Percentiles rank a stretch among this genome's conserved stretches.
phyloP scores from a whole-genome alignment of 2,797 vertebrate species.

The Eurystomus glaucurus region DNA sequence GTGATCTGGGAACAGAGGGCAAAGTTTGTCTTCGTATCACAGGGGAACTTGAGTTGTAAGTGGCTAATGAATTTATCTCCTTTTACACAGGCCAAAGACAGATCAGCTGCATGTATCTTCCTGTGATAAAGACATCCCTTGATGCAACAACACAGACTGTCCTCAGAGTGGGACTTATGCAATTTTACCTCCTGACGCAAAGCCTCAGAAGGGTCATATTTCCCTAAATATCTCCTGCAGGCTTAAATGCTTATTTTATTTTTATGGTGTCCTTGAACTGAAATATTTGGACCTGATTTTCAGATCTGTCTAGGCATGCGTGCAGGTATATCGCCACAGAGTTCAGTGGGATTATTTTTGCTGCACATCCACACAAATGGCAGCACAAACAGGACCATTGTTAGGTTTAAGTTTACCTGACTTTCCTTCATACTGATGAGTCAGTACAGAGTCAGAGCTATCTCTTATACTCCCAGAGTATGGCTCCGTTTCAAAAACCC shows the following conservation, averaged over 20 bases:
- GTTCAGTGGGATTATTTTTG: not conserved
- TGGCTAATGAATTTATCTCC: not conserved
- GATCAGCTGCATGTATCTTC: not conserved
- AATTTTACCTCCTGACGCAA: not conserved
- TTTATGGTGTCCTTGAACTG: not conserved
- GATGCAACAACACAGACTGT: not conserved
- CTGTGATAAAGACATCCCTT: not conserved
- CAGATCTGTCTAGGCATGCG: not conserved
- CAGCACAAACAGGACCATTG: not conserved
- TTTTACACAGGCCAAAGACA: not conserved
- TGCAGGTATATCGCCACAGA: fast-evolving
- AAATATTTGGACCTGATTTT: not conserved
- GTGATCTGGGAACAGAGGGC: not conserved
- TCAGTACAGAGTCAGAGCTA: constrained; percentile 61
- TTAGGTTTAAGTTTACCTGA: not conserved
- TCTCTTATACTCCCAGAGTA: constrained; percentile 57
- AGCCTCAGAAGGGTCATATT: not conserved
- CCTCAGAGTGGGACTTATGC: not conserved
- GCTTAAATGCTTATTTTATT: not conserved
- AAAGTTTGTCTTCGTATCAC: not conserved
- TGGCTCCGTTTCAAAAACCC: constrained; percentile 76
- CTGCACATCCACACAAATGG: not conserved
- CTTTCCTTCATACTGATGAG: constrained; percentile 61
- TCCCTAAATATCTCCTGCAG: not conserved
- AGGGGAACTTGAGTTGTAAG: not conserved